These are phyloP conservation scores for Pararge aegeria DNA, from an alignment of 1,140 invertebrate genomes.

Conservation along the genomic window DNA sequence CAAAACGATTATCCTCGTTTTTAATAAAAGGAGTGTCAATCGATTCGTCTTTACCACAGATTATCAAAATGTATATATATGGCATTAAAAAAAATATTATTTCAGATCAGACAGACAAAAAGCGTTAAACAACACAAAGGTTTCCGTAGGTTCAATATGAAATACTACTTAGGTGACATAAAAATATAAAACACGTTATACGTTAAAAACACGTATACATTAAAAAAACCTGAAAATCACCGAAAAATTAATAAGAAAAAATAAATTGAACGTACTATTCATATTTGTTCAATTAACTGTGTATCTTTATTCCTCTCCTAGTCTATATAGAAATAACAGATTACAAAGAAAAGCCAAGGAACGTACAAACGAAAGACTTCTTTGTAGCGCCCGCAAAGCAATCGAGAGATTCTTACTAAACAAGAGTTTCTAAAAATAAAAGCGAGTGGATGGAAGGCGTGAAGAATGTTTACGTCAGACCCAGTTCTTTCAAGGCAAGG, in stretches of 20 bases:
- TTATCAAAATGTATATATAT: no score
- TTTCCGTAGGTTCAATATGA: no score
- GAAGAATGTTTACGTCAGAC: slow-evolving; percentile 16
- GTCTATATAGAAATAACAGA: not conserved
- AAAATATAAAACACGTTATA: no score
- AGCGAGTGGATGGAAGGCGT: slow-evolving; percentile 19
- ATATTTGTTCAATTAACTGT: not conserved
- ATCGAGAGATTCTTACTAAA: slow-evolving; percentile 32
- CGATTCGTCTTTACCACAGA: no score
- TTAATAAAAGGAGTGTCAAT: no score
- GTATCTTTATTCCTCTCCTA: not conserved
- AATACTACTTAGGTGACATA: no score
- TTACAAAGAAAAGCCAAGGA: slow-evolving; percentile 8
- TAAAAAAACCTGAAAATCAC: no score
- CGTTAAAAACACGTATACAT: no score
- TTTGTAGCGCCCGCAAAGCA: slow-evolving; percentile 32
- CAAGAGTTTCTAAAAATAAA: slow-evolving; percentile 36
- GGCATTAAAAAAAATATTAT: no score
- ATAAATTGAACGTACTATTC: not conserved
- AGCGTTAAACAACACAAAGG: no score
- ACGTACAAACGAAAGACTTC: slow-evolving; percentile 11
- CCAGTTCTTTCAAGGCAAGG: slow-evolving; percentile 11
- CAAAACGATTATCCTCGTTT: no score
- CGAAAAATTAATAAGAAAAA: not conserved
- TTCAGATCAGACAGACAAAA: no score